A percentile compares a stretch with the other conserved stretches of the same genome.
These are phyloP conservation scores for Drosophila greeni DNA, from an alignment of 2,888 invertebrate species.

Conservation along the genomic window DNA sequence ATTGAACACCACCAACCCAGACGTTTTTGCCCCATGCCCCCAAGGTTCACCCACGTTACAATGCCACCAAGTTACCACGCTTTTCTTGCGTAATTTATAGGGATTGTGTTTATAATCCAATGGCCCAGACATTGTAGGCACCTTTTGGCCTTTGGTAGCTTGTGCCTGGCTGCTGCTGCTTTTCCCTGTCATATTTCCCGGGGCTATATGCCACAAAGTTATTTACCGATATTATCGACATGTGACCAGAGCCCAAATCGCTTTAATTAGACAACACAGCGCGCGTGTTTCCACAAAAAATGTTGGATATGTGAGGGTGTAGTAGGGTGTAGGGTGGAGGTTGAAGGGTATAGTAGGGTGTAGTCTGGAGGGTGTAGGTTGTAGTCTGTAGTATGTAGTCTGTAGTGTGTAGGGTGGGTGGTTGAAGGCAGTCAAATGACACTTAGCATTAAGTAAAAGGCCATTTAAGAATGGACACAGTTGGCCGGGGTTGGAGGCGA, in stretches of 20 bases:
- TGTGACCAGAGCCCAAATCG: constrained; percentile 29
- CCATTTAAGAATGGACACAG: constrained; percentile 56
- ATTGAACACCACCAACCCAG: constrained; percentile 21
- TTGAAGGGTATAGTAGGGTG: too few species aligned
- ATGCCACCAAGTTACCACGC: background rate
- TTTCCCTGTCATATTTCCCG: constrained; percentile 26
- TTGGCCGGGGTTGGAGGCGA: background rate
- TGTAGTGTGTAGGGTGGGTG: background rate
- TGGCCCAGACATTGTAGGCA: constrained; percentile 1
- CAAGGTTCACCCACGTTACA: background rate
- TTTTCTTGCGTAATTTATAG: constrained; percentile 39
- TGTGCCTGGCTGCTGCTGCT: background rate
- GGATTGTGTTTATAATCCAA: constrained; percentile 28
- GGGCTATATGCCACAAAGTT: constrained; percentile 26
- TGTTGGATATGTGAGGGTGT: background rate
- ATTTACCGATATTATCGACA: constrained; percentile 41
- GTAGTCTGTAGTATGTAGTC: too few species aligned
- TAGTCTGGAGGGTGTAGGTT: background rate
- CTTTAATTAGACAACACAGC: constrained; percentile 46
- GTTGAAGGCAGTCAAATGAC: constrained; percentile 43
- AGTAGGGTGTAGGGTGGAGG: background rate
- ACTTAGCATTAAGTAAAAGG: constrained; percentile 64
- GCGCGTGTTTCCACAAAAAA: background rate
- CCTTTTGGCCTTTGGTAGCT: too few species aligned
- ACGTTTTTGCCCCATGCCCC: constrained; percentile 14